Base-by-base conservation (phyloP, 64 coral and sea anemone species). In the Hydrozoanthus tunicans region DNA sequence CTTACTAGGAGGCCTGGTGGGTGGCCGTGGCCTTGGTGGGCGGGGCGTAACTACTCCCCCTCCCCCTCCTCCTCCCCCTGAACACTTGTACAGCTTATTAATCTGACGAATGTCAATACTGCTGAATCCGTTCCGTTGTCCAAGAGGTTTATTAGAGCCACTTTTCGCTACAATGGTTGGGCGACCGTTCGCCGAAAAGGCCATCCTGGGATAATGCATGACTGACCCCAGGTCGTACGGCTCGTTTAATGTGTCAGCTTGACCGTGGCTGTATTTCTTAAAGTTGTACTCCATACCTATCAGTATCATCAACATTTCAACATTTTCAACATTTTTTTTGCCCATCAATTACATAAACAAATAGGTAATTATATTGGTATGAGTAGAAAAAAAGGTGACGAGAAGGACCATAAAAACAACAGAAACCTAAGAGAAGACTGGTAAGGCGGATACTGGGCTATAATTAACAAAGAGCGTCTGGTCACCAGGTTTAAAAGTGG, bases 191-290 rank as follows among this genome's bases (percentile, higher is more conserved):
- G 63, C 66, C 15, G 76, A 94, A 58, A 97, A 97, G n/a, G 95
- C 93, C 57, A 92, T 93, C 71, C 64, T 94, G 8, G 89, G 89
- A 51, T 97, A 97, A 79, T 97, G 95, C 95, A 97, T 97, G 11
- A 97, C 89, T 20, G 89, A 91, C 12, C 83, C 69, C 68, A 80
- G 72, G 56, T 97, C 95, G 77, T 94, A 94, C 10, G 65, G 90
- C 7, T 86, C 79, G 9, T 90, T 81, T 9, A 97, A 57, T 3
- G 95, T 89, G 56, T 97, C 95, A 9, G 93, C 93, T 17, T 92
- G 54, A 5, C 95, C 95, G 26, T 91, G 93, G 4, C 80, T 73
- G 66, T 97, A 97, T 61, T 89, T 97, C 58, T 79, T 77, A 17
- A 97, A 97, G 55, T 97, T 97, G 13, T 68, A 86, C 25, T 67